Evolutionary conservation across 1,140 invertebrate genomes (phyloP), one percentile per base, ranked within the genome.

Genomic region (Drosophila auraria): DNA sequence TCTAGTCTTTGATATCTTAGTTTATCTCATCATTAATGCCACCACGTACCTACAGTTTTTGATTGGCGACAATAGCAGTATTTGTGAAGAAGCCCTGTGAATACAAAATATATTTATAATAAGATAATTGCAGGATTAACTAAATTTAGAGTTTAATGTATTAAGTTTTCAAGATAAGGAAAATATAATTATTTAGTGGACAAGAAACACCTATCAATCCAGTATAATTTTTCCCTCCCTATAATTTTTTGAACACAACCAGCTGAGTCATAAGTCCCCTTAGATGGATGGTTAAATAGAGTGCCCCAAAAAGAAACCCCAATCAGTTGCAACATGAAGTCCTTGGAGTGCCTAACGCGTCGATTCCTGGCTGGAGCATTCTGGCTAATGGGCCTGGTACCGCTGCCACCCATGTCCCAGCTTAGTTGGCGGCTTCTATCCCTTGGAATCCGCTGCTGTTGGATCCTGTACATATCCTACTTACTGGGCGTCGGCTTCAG

Each of bases 281-380:
- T 3, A 5, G 44, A 49, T 40, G 27, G 23, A 14, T 49, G 17
- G 51, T n/a, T 71, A 45, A 38, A 54, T 70, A 27, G 33, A 47
- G 9, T 15, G 11, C 2, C 12, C 8, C 12, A 7, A 2, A 14
- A 23, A 1, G 0, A 7, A 60, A 15, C 7, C 9, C 14, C 8
- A 33, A 40, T 47, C 75, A 78, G 64, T 79, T 78, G 5, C 51
- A 59, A 27, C 11, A 89, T 89, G 83, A 78, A 65, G 27, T 78
- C 81, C 15, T 17, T 87, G 54, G 84, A 78, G 54, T 56, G 62
- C 12, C 23, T 89, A 0, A 74, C 78, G 1, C 58, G 40, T 17
- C 72, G 69, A n/a, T 68, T 61, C 23, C 51, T 87, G 6, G 14
- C 14, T 14, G 49, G 6, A 33, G 30, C 60, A 23, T 83, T 65